A percentile compares a stretch with the other conserved stretches of the same genome.
Evolutionary conservation across 2,797 vertebrate species (phyloP).

Genomic region (Crenichthys baileyi): DNA sequence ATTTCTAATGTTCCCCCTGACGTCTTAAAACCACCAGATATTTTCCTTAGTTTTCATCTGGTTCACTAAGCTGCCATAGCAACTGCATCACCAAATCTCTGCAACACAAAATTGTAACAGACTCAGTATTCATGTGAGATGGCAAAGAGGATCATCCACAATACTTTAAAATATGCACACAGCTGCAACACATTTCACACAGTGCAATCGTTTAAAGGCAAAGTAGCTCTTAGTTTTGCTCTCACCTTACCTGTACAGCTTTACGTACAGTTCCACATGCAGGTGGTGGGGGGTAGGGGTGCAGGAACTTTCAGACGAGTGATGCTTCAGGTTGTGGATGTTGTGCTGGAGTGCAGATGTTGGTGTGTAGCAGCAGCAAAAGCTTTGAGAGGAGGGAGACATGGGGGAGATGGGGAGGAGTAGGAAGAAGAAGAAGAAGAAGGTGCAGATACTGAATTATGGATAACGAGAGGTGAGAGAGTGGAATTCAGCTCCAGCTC

Average conservation of each 20-base stretch:
- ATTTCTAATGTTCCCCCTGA: conserved; percentile 44
- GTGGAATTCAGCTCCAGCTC: conserved; percentile 78
- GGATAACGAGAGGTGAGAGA: conserved; percentile 70
- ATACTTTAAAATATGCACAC: conserved; percentile 44
- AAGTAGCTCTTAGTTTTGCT: conserved; percentile 43
- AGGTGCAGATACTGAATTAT: conserved; percentile 73
- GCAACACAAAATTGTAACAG: conserved; percentile 19
- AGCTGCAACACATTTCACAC: conserved; percentile 28
- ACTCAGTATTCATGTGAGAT: conserved; percentile 53
- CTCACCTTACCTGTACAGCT: conserved; percentile 57
- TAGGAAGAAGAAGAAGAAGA: conserved; percentile 25
- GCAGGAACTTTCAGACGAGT: conserved; percentile 38
- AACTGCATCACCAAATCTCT: conserved; percentile 31
- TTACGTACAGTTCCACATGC: conserved; percentile 49
- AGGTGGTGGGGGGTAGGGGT: neutral
- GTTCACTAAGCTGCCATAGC: conserved; percentile 45
- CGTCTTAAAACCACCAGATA: conserved; percentile 36
- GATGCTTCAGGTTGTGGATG: conserved; percentile 54
- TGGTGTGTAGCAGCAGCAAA: conserved; percentile 36
- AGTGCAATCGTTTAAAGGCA: conserved; percentile 27
- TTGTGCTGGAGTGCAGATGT: conserved; percentile 48
- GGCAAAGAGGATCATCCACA: conserved; percentile 31
- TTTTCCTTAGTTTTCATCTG: conserved; percentile 20
- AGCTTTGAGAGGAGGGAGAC: conserved; percentile 37
- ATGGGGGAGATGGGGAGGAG: neutral